phyloP scores from a whole-genome alignment of 1,140 invertebrate species.

The Venturia canescens region DNA sequence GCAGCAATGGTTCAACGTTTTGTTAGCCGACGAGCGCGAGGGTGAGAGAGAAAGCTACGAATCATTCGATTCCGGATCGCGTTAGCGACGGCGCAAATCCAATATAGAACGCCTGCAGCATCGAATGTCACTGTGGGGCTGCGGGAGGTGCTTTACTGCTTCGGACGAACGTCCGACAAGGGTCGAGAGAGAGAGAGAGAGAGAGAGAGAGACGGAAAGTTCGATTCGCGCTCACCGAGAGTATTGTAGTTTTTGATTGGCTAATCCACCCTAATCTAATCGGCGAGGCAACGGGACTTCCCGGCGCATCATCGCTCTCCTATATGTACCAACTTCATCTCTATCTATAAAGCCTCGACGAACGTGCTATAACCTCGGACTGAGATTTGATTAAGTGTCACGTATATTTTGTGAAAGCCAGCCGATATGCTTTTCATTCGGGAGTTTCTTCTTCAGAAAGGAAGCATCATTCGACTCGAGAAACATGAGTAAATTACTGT shows the following conservation, averaged over 20 bases:
- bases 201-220: slow-evolving; percentile 52
- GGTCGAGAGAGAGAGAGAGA: slow-evolving; percentile 53
- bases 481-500: not conserved
- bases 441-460: slow-evolving; percentile 5
- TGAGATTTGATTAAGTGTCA: slow-evolving; percentile 61
- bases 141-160: slow-evolving; percentile 28
- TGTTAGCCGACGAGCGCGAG: not conserved
- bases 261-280: slow-evolving; percentile 77
- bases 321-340: slow-evolving; percentile 42
- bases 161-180: slow-evolving; percentile 27
- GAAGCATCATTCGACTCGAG: not conserved
- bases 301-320: slow-evolving; percentile 51
- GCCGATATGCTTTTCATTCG: slow-evolving; percentile 39
- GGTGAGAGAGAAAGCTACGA: slow-evolving; percentile 59
- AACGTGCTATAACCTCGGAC: slow-evolving; percentile 43
- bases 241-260: slow-evolving; percentile 76
- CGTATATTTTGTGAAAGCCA: slow-evolving; percentile 56
- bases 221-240: slow-evolving; percentile 54
- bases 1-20: slow-evolving; percentile 9
- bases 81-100: slow-evolving; percentile 74
- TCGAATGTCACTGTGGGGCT: slow-evolving; percentile 73
- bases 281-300: slow-evolving; percentile 54
- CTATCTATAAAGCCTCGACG: slow-evolving; percentile 36
- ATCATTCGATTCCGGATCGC: slow-evolving; percentile 75
- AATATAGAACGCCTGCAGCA: slow-evolving; percentile 74